Conservation (phyloP, 1,140 invertebrate species). For the Heliconius congener region DNA sequence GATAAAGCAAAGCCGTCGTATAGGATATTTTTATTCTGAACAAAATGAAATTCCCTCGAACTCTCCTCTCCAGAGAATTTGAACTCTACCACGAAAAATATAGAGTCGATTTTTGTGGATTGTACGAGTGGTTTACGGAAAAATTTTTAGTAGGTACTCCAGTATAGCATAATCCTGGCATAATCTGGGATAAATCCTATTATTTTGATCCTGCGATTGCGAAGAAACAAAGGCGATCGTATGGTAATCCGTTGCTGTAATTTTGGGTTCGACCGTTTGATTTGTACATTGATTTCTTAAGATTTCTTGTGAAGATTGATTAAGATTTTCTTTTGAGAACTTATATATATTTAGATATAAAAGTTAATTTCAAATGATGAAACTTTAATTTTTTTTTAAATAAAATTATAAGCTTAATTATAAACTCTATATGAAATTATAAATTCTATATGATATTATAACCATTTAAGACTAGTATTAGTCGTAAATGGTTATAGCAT, state of each 20-base stretch:
- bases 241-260: constrained; percentile 55
- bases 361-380: no score
- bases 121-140: constrained; percentile 24
- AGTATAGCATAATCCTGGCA: constrained; percentile 76
- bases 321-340: not conserved
- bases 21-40: constrained; percentile 78
- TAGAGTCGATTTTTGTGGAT: not conserved
- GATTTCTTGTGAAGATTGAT: constrained; percentile 39
- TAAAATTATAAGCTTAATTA: no score
- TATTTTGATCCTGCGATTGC: constrained; percentile 72
- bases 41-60: constrained; percentile 72
- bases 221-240: constrained; percentile 45
- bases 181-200: constrained; percentile 82
- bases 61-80: not conserved
- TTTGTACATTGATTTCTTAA: constrained; percentile 46
- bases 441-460: no score
- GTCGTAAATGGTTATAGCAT: no score
- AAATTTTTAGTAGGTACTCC: constrained; percentile 64
- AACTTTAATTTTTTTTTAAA: no score
- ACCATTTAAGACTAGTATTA: no score
- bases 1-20: constrained; percentile 80
- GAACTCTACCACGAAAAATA: not conserved
- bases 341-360: not conserved
- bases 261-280: constrained; percentile 47
- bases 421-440: no score